Evolutionary conservation across 2,888 invertebrate species (phyloP), one percentile per base, ranked within the genome.

Genomic region (Adelognathus sp.): DNA sequence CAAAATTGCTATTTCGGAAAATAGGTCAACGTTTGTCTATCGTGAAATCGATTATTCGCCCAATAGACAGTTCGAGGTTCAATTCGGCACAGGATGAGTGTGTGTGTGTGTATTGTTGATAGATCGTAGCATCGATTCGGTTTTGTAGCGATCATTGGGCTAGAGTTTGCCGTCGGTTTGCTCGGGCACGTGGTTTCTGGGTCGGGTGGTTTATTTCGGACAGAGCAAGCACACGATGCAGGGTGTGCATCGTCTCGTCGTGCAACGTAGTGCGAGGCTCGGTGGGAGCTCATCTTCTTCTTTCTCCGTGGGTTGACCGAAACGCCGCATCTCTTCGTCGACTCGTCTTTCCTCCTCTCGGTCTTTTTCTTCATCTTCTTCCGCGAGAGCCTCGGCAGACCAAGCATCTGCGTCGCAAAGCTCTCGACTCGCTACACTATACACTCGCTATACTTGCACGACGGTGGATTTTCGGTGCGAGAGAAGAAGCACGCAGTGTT

Each of bases 171-270:
- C 27, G 70, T 52, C 44, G 78, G 56, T 77, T n/a, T n/a, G 61
- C 63, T 50, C 36, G 41, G 73, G 77, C 78, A 78, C 73, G 63
- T 71, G 77, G 64, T 80, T 82, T 82, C 80, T 82, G 82, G 82
- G 82, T 82, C 82, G 79, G 67, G 54, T 72, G 71, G 82, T 76
- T 82, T 82, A 82, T 80, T 81, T 82, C 71, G 79, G 79, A 71
- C 61, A 14, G 58, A 78, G 76, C 69, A 60, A 69, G 63, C 67
- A 58, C 73, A 60, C 46, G 33, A 60, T 33, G 24, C 60, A 24
- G 56, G n/a, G 33, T 36, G 60, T 60, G 70, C 33, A 60, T 58
- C n/a, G n/a, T n/a, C 69, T 58, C 74, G 44, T 44, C 58, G 58
- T 24, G 58, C 36, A 36, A 27, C 29, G 63, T 41, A 52, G 56